Conservation (phyloP, 2,888 invertebrate species). For the Cantharis flavilabris region DNA sequence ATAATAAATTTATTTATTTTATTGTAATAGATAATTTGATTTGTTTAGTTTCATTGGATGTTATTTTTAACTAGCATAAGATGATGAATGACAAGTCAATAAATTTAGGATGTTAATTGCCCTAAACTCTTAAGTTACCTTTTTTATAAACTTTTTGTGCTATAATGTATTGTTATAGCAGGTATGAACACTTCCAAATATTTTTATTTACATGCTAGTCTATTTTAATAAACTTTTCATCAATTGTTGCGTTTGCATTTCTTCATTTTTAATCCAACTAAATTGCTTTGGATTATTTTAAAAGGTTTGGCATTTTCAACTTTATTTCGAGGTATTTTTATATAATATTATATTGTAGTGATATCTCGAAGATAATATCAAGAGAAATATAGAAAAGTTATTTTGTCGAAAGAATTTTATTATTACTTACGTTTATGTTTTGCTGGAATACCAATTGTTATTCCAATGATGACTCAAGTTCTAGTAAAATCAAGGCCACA, state of each 20-base stretch:
- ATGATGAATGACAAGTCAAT: neutral
- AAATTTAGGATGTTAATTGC: constrained; percentile 7
- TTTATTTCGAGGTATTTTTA: no score
- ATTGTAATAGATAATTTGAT: neutral
- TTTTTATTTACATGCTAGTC: constrained; percentile 20
- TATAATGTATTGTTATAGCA: constrained; percentile 24
- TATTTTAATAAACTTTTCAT: constrained; percentile 26
- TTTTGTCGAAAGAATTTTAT: no score
- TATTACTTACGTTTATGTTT: no score
- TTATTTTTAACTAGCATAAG: neutral
- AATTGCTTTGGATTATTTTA: neutral
- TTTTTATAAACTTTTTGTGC: constrained; percentile 14
- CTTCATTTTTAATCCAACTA: neutral
- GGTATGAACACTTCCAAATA: constrained; percentile 14
- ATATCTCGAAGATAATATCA: no score
- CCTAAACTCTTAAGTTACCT: constrained; percentile 9
- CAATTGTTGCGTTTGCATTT: neutral
- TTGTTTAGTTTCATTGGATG: neutral
- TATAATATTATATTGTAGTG: no score
- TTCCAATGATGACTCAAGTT: no score
- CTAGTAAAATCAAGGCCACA: no score
- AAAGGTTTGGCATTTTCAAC: neutral
- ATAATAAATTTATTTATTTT: neutral
- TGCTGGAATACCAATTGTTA: no score
- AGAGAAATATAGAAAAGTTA: no score